A percentile compares a stretch with the other conserved stretches of the same genome.
Conservation (phyloP, 2,797 vertebrate genomes). For the Micrastur ruficollis region DNA sequence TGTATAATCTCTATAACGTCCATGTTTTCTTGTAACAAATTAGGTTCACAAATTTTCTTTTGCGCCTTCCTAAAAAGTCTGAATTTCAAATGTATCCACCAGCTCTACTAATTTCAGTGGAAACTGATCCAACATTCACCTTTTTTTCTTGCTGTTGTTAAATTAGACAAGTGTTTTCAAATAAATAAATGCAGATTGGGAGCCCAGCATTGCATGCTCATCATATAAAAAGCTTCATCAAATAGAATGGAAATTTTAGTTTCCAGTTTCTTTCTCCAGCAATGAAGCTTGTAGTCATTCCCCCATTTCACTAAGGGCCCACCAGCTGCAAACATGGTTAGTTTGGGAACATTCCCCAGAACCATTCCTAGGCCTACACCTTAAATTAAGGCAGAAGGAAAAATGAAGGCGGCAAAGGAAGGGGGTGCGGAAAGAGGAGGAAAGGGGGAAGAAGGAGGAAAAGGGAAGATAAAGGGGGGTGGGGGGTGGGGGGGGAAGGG, state of each 20-base stretch:
- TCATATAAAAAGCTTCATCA: background rate
- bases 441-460: background rate
- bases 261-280: background rate
- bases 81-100: background rate
- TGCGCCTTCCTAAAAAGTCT: background rate
- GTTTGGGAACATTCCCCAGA: background rate
- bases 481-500: no score
- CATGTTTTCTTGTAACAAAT: background rate
- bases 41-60: background rate
- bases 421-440: no score
- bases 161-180: background rate
- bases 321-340: background rate
- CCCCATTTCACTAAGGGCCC: background rate
- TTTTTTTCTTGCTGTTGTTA: background rate
- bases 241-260: background rate
- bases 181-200: background rate
- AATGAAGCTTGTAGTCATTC: background rate
- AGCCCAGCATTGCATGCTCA: background rate
- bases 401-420: background rate
- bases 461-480: background rate
- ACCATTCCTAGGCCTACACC: background rate
- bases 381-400: background rate
- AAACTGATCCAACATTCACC: background rate
- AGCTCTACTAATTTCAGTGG: background rate
- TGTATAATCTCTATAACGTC: background rate